These are phyloP conservation scores for Lamprologus callipterus DNA, from an alignment of 2,113 vertebrate genomes.

Conservation along the genomic window DNA sequence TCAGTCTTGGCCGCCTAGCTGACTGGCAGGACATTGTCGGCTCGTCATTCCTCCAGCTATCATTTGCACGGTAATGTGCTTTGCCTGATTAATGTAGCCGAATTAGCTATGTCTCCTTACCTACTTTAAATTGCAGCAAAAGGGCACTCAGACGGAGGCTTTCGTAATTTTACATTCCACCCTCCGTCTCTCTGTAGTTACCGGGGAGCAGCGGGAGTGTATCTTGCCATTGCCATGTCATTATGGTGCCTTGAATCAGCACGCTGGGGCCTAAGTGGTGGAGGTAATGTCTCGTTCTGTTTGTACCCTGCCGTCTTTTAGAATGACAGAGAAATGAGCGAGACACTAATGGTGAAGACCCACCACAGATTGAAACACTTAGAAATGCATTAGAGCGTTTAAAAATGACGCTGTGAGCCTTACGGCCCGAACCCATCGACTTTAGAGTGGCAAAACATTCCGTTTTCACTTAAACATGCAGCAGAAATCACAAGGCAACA, in stretches of 20 bases:
- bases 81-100: slow-evolving; percentile 27
- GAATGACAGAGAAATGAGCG: slow-evolving; percentile 8
- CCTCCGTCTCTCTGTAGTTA: slow-evolving; percentile 41
- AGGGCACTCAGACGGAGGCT: slow-evolving; percentile 22
- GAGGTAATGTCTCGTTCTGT: slow-evolving; percentile 45
- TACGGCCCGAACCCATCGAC: background rate
- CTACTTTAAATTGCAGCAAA: slow-evolving; percentile 10
- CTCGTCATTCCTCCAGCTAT: background rate
- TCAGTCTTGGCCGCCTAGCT: slow-evolving; percentile 2
- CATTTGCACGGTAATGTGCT: slow-evolving; percentile 11
- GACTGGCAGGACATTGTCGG: slow-evolving; percentile 21
- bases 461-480: background rate
- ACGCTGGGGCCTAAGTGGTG: slow-evolving; percentile 25
- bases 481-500: background rate
- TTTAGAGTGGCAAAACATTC: background rate
- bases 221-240: slow-evolving; percentile 33
- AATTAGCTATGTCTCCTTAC: slow-evolving; percentile 27
- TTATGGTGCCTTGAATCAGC: slow-evolving; percentile 28
- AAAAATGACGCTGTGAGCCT: slow-evolving; percentile 16
- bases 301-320: slow-evolving; percentile 33
- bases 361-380: slow-evolving; percentile 49
- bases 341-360: slow-evolving; percentile 30
- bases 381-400: slow-evolving; percentile 48
- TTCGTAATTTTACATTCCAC: slow-evolving; percentile 11
- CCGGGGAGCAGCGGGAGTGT: slow-evolving; percentile 22